These are phyloP conservation scores for Psittacula echo DNA, from an alignment of 2,797 vertebrate species.

Conservation along the genomic window DNA sequence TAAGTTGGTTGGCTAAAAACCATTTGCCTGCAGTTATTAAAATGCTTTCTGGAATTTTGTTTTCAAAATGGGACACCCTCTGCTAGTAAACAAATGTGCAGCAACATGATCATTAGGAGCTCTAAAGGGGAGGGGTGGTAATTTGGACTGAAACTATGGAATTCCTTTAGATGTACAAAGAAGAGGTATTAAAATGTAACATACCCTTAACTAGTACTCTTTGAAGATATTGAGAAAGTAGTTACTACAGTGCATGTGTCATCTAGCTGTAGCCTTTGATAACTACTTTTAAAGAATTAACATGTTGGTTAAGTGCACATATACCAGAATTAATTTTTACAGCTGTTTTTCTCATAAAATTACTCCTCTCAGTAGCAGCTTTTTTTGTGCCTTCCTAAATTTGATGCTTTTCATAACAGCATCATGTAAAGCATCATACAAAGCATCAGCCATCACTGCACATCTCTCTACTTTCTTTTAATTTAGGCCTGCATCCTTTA, in stretches of 20 bases:
- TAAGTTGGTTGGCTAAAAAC: neutral
- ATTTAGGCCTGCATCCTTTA: slow-evolving; percentile 22
- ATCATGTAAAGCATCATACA: neutral
- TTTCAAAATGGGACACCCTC: neutral
- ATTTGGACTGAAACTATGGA: neutral
- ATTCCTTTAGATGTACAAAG: neutral
- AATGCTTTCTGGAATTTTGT: neutral
- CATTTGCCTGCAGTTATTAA: neutral
- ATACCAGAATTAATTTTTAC: slow-evolving; percentile 4
- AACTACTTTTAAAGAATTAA: neutral
- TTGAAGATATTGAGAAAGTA: neutral
- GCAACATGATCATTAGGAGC: neutral
- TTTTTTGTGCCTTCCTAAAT: slow-evolving; percentile 20
- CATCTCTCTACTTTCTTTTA: slow-evolving; percentile 8
- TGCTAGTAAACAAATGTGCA: neutral
- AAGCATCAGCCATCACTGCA: neutral
- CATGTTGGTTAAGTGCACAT: neutral
- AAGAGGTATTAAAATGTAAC: neutral
- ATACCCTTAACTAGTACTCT: neutral
- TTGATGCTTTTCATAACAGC: neutral
- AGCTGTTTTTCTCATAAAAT: neutral
- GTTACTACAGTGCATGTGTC: neutral
- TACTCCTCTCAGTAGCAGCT: neutral
- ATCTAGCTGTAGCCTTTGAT: neutral
- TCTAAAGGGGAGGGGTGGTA: neutral